Evolutionary conservation across 1,140 invertebrate genomes (phyloP).

Genomic region (Drosophila malerkotliana): DNA sequence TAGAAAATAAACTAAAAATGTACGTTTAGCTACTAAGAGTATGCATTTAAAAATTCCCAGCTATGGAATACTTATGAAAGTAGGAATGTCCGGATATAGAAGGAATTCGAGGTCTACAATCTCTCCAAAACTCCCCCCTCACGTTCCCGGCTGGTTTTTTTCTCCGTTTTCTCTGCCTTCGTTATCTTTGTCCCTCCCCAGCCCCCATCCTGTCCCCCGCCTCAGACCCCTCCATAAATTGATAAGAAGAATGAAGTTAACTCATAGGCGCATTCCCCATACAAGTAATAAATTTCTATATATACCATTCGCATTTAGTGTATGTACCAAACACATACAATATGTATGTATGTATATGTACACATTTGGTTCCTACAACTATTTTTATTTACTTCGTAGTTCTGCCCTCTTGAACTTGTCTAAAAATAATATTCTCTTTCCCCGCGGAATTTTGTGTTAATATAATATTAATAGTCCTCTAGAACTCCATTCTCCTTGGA

Average conservation of each 20-base stretch:
- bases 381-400: constrained; percentile 3
- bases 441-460: constrained; percentile 15
- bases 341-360: not conserved
- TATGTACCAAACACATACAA: not conserved
- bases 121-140: not conserved
- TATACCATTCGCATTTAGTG: not conserved
- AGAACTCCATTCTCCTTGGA: constrained; percentile 64
- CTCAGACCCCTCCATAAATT: constrained; percentile 1
- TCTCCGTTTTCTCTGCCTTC: constrained; percentile 8
- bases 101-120: not conserved
- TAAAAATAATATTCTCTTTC: constrained; percentile 39
- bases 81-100: not conserved
- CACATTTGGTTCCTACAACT: not conserved
- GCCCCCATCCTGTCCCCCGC: not conserved
- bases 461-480: constrained; percentile 47
- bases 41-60: too few relatives aligned
- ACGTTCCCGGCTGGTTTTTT: not conserved
- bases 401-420: constrained; percentile 17
- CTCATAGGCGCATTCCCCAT: constrained; percentile 9
- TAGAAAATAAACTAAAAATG: too few relatives aligned
- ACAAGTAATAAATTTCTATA: not conserved
- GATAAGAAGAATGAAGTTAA: constrained; percentile 44
- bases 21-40: too few relatives aligned
- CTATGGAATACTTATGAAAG: too few relatives aligned
- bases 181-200: constrained; percentile 21